Conservation (phyloP, 2,888 invertebrate species). For the Tigriopus californicus region DNA sequence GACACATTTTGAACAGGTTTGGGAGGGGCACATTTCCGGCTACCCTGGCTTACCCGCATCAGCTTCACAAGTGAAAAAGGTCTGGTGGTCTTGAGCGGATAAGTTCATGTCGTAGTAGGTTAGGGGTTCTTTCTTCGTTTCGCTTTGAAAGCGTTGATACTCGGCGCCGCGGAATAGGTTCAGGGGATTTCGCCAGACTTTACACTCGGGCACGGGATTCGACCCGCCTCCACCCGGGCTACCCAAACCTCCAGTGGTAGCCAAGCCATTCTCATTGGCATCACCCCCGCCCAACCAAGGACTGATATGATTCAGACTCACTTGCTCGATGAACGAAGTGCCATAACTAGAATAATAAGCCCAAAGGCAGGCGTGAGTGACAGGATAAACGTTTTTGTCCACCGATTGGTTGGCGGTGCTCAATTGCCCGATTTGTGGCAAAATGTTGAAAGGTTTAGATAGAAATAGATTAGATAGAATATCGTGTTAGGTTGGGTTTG, state of each 20-base stretch:
- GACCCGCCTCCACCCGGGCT: slow-evolving; percentile 35
- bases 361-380: too few species aligned
- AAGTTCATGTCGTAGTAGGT: slow-evolving; percentile 99
- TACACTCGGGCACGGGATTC: slow-evolving; percentile 44
- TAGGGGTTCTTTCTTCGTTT: slow-evolving; percentile 76
- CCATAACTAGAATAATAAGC: too few species aligned
- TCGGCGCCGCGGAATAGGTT: slow-evolving; percentile 88
- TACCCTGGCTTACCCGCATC: slow-evolving; percentile 42
- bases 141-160: slow-evolving; percentile 82
- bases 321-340: slow-evolving; percentile 89
- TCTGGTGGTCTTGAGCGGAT: slow-evolving; percentile 95
- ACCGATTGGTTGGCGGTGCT: too few species aligned
- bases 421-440: too few species aligned
- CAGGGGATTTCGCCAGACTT: slow-evolving; percentile 90
- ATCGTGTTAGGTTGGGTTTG: too few species aligned
- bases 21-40: background rate
- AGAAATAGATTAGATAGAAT: too few species aligned
- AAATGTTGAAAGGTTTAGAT: too few species aligned
- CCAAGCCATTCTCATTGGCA: slow-evolving; percentile 25
- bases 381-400: too few species aligned
- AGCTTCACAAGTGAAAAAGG: slow-evolving; percentile 78
- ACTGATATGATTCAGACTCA: slow-evolving; percentile 78
- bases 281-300: slow-evolving; percentile 71
- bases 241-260: slow-evolving; percentile 22
- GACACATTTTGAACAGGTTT: background rate